phyloP scores from a whole-genome alignment of 1,140 invertebrate genomes.

The Coenobita brevimanus region DNA sequence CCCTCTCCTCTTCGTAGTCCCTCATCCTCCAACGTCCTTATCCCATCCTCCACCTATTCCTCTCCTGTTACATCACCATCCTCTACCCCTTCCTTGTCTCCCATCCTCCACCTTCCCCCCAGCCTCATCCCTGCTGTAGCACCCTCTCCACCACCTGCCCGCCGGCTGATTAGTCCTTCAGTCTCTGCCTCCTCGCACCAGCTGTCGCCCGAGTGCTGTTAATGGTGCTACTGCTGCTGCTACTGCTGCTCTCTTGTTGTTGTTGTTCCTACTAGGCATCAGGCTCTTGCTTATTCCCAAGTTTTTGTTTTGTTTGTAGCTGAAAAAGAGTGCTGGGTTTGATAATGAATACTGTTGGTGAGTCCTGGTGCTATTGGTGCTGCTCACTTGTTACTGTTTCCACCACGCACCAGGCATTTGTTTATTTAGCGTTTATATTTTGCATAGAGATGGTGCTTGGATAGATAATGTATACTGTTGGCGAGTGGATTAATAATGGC shows the following conservation, averaged over 20 bases:
- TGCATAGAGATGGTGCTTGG: too few species aligned
- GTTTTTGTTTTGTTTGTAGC: too few species aligned
- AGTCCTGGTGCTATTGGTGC: too few species aligned
- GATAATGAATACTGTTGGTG: too few species aligned
- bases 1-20: background rate
- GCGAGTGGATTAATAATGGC: too few species aligned
- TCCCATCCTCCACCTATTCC: background rate
- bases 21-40: background rate
- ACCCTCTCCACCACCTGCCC: background rate
- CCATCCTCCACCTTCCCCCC: background rate
- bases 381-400: too few species aligned
- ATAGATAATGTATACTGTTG: too few species aligned
- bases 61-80: background rate
- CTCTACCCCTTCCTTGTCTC: background rate
- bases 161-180: slow-evolving; percentile 22
- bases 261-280: background rate
- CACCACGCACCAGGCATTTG: too few species aligned
- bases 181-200: slow-evolving; percentile 32
- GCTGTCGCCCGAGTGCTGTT: slow-evolving; percentile 22
- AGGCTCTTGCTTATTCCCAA: too few species aligned
- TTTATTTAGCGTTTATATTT: too few species aligned
- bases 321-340: too few species aligned
- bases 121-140: background rate
- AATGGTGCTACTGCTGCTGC: slow-evolving; percentile 19
- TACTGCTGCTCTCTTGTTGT: background rate